Evolutionary conservation across 2,113 vertebrate species (phyloP).

Genomic region (Scolopax mira): DNA sequence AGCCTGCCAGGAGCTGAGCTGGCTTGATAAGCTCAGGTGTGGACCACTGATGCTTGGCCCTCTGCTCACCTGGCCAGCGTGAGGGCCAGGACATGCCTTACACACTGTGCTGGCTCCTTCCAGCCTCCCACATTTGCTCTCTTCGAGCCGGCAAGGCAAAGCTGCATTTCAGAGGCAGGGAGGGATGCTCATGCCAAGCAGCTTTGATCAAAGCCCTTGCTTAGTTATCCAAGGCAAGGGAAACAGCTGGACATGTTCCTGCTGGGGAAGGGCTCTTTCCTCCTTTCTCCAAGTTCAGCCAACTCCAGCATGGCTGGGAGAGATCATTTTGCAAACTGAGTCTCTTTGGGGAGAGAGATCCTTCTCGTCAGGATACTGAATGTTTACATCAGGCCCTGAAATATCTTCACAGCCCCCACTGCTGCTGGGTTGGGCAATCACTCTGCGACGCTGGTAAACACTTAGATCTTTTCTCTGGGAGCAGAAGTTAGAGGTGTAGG

Average conservation of each 20-base stretch:
- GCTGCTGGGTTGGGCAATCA: neutral
- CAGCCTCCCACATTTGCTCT: neutral
- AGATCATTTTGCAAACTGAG: neutral
- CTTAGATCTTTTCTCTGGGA: neutral
- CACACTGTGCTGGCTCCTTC: neutral
- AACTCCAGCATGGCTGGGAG: neutral
- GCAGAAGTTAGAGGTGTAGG: neutral
- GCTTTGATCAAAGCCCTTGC: neutral
- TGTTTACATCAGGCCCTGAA: neutral
- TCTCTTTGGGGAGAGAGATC: neutral
- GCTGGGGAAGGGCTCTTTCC: neutral
- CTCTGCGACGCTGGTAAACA: neutral
- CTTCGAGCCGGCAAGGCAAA: neutral
- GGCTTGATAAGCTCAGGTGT: neutral
- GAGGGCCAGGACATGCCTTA: neutral
- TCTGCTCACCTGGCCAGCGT: fast-evolving
- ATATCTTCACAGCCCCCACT: neutral
- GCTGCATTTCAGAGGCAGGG: neutral
- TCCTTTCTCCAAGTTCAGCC: neutral
- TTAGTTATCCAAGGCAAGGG: neutral
- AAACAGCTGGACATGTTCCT: neutral
- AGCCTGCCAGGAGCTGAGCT: fast-evolving
- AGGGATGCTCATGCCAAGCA: neutral
- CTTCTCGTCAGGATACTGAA: neutral
- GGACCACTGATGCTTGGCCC: neutral